Percentiles rank a stretch among this genome's conserved stretches.
phyloP scores from a whole-genome alignment of 2,888 invertebrate genomes.

The Thalpophila matura region DNA sequence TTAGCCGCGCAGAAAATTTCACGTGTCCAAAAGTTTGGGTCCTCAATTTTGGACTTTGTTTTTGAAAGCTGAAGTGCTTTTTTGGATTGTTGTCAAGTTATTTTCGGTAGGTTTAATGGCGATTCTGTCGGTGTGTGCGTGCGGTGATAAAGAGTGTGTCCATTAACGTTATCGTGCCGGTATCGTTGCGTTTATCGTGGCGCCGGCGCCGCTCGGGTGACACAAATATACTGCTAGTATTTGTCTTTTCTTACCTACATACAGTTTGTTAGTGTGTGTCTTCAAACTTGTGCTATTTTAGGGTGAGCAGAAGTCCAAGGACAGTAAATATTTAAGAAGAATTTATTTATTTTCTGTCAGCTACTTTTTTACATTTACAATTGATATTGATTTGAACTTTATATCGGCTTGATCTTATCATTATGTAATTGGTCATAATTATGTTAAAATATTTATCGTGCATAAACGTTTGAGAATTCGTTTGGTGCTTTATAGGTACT shows the following conservation, averaged over 20 bases:
- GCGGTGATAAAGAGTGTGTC: slow-evolving; percentile 83
- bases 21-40: slow-evolving; percentile 9
- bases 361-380: no score
- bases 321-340: no score
- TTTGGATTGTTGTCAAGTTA: slow-evolving; percentile 66
- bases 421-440: slow-evolving; percentile 50
- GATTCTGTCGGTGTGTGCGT: slow-evolving; percentile 68
- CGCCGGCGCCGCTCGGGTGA: slow-evolving; percentile 85
- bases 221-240: slow-evolving; percentile 79
- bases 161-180: slow-evolving; percentile 88
- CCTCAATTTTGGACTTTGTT: slow-evolving; percentile 48
- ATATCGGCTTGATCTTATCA: slow-evolving; percentile 48
- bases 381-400: slow-evolving; percentile 28
- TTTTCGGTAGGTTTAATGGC: slow-evolving; percentile 73
- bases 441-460: slow-evolving; percentile 21
- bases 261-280: slow-evolving; percentile 56
- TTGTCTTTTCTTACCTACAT: slow-evolving; percentile 74
- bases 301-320: slow-evolving; percentile 25
- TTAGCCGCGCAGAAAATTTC: slow-evolving; percentile 7
- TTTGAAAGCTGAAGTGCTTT: slow-evolving; percentile 52
- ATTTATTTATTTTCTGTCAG: no score
- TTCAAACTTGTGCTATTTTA: slow-evolving; percentile 33
- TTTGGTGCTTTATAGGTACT: not conserved
- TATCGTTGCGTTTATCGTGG: slow-evolving; percentile 87
- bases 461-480: slow-evolving; percentile 14